Conservation (phyloP, 2,888 invertebrate genomes). For the Macrophya annulata region DNA sequence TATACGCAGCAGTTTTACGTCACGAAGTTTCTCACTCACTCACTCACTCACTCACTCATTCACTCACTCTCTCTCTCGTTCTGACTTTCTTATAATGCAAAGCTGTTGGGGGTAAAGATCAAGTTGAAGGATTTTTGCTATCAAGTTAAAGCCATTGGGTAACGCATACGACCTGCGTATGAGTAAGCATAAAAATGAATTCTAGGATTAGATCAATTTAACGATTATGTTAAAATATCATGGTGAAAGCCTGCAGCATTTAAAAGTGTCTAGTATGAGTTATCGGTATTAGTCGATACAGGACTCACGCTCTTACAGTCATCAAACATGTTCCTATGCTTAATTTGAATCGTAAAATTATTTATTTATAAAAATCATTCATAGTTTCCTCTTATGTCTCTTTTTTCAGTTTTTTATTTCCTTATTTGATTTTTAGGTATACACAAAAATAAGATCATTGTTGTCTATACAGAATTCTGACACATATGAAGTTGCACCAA, state of each 20-base stretch:
- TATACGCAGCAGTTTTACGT: background rate
- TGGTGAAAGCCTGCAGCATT: too few relatives aligned
- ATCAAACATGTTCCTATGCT: too few relatives aligned
- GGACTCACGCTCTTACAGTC: too few relatives aligned
- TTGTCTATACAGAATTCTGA: too few relatives aligned
- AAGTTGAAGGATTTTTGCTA: conserved; percentile 27
- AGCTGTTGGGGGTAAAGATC: conserved; percentile 26
- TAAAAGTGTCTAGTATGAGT: background rate
- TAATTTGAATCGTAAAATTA: too few relatives aligned
- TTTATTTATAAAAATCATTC: too few relatives aligned
- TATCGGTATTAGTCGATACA: too few relatives aligned
- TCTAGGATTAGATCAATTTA: background rate
- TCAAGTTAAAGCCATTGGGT: background rate
- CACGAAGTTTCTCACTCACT: background rate
- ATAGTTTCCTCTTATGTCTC: too few relatives aligned
- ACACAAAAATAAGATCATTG: too few relatives aligned
- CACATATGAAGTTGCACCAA: too few relatives aligned
- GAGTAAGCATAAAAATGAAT: background rate
- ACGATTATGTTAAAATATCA: background rate
- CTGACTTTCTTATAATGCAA: background rate
- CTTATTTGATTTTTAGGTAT: too few relatives aligned
- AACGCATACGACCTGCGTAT: background rate
- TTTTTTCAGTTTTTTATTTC: too few relatives aligned
- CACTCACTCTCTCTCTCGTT: background rate
- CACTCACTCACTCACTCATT: background rate